Evolutionary conservation across 2,113 vertebrate genomes (phyloP).

Genomic region (Nicator chloris): DNA sequence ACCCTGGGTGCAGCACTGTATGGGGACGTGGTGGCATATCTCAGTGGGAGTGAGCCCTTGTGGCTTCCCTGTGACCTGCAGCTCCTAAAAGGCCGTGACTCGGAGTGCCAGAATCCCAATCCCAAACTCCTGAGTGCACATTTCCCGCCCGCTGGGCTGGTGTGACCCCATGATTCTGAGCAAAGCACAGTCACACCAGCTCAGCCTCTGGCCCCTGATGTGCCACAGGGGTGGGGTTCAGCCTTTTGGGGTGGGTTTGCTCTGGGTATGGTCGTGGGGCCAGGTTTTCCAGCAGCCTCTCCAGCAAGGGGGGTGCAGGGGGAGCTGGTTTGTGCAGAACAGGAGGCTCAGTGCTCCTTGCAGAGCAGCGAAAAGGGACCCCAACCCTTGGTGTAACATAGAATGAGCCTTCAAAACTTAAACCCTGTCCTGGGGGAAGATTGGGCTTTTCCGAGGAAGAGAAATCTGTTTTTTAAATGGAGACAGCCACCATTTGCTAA

Average conservation of each 20-base stretch:
- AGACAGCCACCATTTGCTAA: not conserved
- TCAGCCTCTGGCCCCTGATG: rapidly evolving
- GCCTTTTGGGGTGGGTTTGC: not conserved
- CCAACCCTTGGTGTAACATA: no score
- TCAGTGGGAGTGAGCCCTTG: not conserved
- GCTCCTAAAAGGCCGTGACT: not conserved
- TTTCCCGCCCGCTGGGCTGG: rapidly evolving
- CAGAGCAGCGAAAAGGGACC: not conserved
- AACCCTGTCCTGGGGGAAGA: not conserved
- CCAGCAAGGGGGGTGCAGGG: not conserved
- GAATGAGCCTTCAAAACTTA: not conserved
- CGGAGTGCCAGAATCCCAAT: rapidly evolving
- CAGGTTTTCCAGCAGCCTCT: not conserved
- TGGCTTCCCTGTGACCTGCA: not conserved
- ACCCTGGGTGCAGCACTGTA: rapidly evolving
- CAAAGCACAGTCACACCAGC: not conserved
- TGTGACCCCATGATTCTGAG: not conserved
- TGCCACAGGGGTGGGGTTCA: not conserved
- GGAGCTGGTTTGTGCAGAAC: not conserved
- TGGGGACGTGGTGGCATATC: rapidly evolving
- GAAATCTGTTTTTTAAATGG: not conserved
- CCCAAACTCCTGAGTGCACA: rapidly evolving
- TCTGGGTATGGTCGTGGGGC: rapidly evolving
- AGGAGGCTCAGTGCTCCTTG: not conserved
- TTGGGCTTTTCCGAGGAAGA: not conserved